Evolutionary conservation across 37 sponge, comb jelly and placozoan species (phyloP), one percentile per base, ranked within the genome.

Genomic region (Haliclona indistincta): DNA sequence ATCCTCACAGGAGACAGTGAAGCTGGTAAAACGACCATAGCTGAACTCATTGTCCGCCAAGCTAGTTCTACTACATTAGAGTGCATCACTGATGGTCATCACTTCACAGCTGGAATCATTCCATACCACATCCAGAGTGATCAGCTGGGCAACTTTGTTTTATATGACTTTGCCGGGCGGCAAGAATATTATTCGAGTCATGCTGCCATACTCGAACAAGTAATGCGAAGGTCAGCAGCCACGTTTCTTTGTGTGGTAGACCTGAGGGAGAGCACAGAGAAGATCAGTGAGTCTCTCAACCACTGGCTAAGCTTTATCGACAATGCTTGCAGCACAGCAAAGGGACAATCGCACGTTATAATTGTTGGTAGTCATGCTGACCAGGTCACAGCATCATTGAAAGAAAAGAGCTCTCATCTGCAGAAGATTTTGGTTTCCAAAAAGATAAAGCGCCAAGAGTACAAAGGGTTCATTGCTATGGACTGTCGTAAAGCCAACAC

Each of bases 291-390:
- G 43, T 43, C 17, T 19, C 40, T 67, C 3, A 23, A 29, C 2
- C 43, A 67, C 29, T 67, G 68, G 68, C 43, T 67, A 40, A 6
- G 44, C 43, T 67, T 67, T 39, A 2, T 67, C 1, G 68, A 67
- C 25, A 67, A 67, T 28, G 44, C 40, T 43, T 4, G 68, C 22
- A 28, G 13, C 43, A 22, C 43, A 41, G 68, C 29, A 19, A 37
- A 4, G 25, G 1, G 19, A 43, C 40, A 38, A 37, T 28, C 68
- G 3, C 68, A 67, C 13, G 41, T 67, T 28, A 41, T 67, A 23
- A 41, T 67, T 38, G 19, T 67, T 1, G 43, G 44, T 37, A 67
- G 68, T 44, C 68, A 67, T 8, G 68, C 68, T 67, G 68, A 67
- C 26, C 22, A 29, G 19, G 28, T 41, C n/a, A 41, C n/a, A n/a